These are phyloP conservation scores for Nanorana parkeri DNA, from an alignment of 2,113 vertebrate species.

Conservation along the genomic window DNA sequence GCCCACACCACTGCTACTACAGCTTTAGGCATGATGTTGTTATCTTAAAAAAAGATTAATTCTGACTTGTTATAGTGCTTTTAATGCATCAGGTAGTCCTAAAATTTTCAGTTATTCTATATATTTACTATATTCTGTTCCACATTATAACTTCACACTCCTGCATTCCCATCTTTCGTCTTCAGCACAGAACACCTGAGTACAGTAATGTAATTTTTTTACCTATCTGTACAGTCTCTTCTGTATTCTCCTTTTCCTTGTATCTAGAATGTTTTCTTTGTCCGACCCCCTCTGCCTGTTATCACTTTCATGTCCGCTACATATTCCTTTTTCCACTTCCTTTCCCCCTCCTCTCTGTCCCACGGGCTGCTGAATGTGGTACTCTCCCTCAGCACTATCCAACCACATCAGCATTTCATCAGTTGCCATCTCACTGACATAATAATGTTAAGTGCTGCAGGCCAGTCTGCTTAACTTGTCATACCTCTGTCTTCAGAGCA, in stretches of 20 bases:
- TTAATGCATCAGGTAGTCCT: too few relatives aligned
- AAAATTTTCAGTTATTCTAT: too few relatives aligned
- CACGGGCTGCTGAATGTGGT: neutral
- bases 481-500: neutral
- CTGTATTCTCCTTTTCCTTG: neutral
- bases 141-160: too few relatives aligned
- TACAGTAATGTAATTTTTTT: too few relatives aligned
- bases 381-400: slow-evolving; percentile 17
- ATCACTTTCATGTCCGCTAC: slow-evolving; percentile 11
- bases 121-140: too few relatives aligned
- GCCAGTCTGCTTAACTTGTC: slow-evolving; percentile 3
- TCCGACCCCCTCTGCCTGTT: neutral
- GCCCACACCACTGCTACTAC: too few relatives aligned
- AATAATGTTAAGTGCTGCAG: slow-evolving; percentile 1
- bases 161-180: too few relatives aligned
- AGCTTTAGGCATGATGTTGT: too few relatives aligned
- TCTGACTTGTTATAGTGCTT: too few relatives aligned
- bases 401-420: slow-evolving; percentile 46
- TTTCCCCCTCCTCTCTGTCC: slow-evolving; percentile 25
- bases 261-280: neutral
- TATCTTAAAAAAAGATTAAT: too few relatives aligned
- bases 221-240: neutral
- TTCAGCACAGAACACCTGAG: too few relatives aligned
- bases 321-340: slow-evolving; percentile 5
- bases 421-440: slow-evolving; percentile 14